Evolutionary conservation across 2,113 vertebrate species (phyloP), one percentile per base, ranked within the genome.

Genomic region (Atlantisia rogersi): DNA sequence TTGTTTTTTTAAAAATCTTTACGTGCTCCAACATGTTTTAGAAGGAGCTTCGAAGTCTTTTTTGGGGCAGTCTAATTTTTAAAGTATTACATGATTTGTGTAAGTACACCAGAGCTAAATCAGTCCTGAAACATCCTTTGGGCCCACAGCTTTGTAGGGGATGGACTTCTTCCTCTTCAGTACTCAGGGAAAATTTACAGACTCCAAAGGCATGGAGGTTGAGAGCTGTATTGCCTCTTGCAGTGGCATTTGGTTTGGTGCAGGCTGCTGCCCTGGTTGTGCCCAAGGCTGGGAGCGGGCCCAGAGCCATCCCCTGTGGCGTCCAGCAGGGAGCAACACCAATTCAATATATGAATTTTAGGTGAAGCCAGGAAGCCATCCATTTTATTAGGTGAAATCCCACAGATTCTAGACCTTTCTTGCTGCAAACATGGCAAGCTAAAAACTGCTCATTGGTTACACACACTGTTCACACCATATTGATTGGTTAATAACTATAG

Each of bases 41-140:
- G 32, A 75, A 81, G 86, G 40, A 46, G 39, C 86, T 92, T 63
- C 94, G 42, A 83, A 93, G 67, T 65, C 19, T 69, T 73, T 89
- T 87, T 81, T 59, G 0, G 1, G 55, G 79, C 69, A 55, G 75
- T 75, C 92, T 82, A 64, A 71, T 59, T 96, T 90, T 73, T 77
- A 16, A 91, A 85, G 76, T 20, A 42, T 55, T 42, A 58, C 37
- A 35, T 2, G 59, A 92, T 76, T 67, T 5, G 1, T n/a, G 1
- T 19, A 65, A 60, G 32, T 42, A 44, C 46, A 69, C 37, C 55
- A 70, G 87, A 67, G 53, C 29, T 60, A n/a, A 46, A 68, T 40
- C 63, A 35, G 39, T 32, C 42, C 71, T 88, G 69, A 50, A 76
- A 31, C 28, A 50, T 14, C 67, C 29, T 18, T 22, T 18, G 59